These are phyloP conservation scores for Colletes latitarsis DNA, from an alignment of 1,140 invertebrate genomes.

Conservation along the genomic window DNA sequence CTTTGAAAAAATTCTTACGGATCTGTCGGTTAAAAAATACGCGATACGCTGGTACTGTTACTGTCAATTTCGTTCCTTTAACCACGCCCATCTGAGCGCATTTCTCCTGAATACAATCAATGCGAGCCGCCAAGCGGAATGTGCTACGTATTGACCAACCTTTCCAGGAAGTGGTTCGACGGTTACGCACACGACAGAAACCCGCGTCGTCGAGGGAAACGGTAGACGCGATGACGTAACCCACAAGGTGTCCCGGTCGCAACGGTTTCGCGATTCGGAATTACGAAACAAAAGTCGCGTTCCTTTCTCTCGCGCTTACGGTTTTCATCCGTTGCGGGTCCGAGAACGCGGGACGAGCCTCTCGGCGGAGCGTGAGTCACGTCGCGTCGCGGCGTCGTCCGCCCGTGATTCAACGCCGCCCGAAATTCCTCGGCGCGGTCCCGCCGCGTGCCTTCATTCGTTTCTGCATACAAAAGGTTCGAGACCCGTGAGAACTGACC, in stretches of 20 bases:
- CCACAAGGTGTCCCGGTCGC: background rate
- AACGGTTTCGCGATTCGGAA: background rate
- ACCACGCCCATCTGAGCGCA: too few relatives aligned
- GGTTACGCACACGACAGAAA: background rate
- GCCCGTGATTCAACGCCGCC: slow-evolving; percentile 37
- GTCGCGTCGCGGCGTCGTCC: slow-evolving; percentile 21
- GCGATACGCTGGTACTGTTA: too few relatives aligned
- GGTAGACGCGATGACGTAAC: background rate
- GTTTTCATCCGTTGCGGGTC: slow-evolving; percentile 13
- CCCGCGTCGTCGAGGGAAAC: background rate
- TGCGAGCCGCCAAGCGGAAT: background rate
- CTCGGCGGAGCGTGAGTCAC: slow-evolving; percentile 39
- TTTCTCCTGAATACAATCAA: background rate
- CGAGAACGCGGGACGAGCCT: too few relatives aligned
- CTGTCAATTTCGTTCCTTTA: too few relatives aligned
- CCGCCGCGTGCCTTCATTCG: slow-evolving; percentile 24
- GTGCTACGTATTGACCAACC: background rate
- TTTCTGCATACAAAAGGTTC: slow-evolving; percentile 49
- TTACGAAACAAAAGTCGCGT: slow-evolving; percentile 16
- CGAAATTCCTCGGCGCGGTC: slow-evolving; percentile 55
- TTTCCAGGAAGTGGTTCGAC: background rate
- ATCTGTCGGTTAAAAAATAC: too few relatives aligned
- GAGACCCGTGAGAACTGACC: slow-evolving; percentile 19
- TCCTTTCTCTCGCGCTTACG: slow-evolving; percentile 11
- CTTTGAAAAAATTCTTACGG: too few relatives aligned